A percentile compares a stretch with the other conserved stretches of the same genome.
These are phyloP conservation scores for Zenarchopterus dispar DNA, from an alignment of 2,797 vertebrate species.

Conservation along the genomic window DNA sequence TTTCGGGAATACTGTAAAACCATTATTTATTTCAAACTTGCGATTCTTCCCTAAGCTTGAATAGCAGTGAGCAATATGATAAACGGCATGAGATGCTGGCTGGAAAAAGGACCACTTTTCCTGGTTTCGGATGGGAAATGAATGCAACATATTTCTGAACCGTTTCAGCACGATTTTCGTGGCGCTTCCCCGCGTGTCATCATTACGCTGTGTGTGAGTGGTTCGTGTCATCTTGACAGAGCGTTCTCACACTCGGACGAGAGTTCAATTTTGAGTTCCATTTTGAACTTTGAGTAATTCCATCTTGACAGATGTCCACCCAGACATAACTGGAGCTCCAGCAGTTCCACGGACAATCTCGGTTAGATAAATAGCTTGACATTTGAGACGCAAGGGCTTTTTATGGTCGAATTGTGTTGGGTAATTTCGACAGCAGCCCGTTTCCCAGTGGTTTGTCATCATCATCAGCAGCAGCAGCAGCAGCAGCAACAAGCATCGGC, in stretches of 20 bases:
- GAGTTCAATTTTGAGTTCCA: background rate
- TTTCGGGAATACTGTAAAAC: too few relatives aligned
- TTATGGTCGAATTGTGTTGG: background rate
- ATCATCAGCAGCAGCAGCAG: slow-evolving; percentile 9
- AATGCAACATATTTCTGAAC: slow-evolving; percentile 42
- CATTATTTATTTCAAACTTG: too few relatives aligned
- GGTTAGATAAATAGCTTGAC: background rate
- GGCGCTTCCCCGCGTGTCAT: slow-evolving; percentile 4
- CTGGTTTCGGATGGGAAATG: slow-evolving; percentile 13
- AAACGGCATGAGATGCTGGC: background rate
- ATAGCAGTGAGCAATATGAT: too few relatives aligned
- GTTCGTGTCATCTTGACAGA: slow-evolving; percentile 5
- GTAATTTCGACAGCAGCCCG: background rate
- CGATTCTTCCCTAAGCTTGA: too few relatives aligned
- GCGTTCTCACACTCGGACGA: background rate
- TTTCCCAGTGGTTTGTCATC: slow-evolving; percentile 1
- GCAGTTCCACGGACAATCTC: background rate
- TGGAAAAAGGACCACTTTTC: background rate
- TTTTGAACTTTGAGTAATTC: background rate
- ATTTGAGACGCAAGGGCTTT: background rate
- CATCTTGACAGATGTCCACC: background rate
- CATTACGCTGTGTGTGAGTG: slow-evolving; percentile 1
- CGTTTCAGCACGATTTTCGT: slow-evolving; percentile 43
- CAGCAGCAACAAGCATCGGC: too few relatives aligned
- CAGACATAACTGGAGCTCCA: too few relatives aligned